A percentile compares a stretch with the other conserved stretches of the same genome.
phyloP scores from a whole-genome alignment of 2,797 vertebrate genomes.

The Balearica regulorum region DNA sequence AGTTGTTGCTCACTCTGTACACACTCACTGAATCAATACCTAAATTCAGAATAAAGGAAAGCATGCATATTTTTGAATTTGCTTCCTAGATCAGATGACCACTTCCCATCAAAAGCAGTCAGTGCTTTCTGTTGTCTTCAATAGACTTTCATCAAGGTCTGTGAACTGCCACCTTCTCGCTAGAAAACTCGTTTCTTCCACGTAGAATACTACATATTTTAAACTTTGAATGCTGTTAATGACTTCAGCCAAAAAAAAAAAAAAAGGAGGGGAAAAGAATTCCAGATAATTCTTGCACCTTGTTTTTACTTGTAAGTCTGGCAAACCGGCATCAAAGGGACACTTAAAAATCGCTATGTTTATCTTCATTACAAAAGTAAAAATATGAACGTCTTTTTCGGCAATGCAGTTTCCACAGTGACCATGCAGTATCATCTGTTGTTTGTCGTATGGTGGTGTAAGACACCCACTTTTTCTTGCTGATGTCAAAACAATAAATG shows the following conservation, averaged over 20 bases:
- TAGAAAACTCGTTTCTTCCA: neutral
- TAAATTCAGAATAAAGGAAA: neutral
- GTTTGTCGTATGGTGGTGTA: neutral
- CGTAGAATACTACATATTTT: neutral
- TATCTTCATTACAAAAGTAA: neutral
- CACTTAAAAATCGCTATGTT: neutral
- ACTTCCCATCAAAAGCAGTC: neutral
- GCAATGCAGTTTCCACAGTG: constrained; percentile 3
- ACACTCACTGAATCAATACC: neutral
- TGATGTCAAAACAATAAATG: constrained; percentile 4
- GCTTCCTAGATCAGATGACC: neutral
- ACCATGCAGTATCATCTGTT: neutral
- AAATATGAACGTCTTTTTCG: neutral
- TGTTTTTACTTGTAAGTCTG: neutral
- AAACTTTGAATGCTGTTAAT: neutral
- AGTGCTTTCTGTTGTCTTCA: neutral
- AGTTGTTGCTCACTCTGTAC: neutral
- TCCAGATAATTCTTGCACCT: neutral
- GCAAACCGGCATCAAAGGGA: neutral
- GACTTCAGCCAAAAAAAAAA: neutral
- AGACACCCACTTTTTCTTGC: neutral
- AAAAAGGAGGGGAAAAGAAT: neutral
- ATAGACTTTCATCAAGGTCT: neutral
- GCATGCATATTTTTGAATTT: neutral
- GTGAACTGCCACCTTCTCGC: neutral